Evolutionary conservation across 2,888 invertebrate genomes (phyloP), one percentile per base, ranked within the genome.

Genomic region (Drosophila paramelanica): DNA sequence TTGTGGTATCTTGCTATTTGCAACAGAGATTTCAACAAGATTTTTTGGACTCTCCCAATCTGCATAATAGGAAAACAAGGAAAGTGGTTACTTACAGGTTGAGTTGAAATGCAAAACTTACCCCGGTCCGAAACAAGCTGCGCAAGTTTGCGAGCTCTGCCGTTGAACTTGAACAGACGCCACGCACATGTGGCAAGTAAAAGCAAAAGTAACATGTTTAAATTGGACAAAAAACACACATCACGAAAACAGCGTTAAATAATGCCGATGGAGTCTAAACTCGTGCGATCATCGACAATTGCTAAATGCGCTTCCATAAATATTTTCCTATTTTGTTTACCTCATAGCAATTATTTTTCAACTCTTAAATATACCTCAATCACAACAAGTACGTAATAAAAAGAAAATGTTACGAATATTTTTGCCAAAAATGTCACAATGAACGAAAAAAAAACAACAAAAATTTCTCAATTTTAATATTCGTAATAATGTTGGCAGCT

Each of bases 131-230:
- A 59, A 41, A 72, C 56, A 52, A 42, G 67, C 52, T 20, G 23
- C 57, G 59, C 56, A 41, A 43, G 67, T 74, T 64, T 73, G 17
- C 58, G n/a, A 45, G 41, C 39, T 53, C 73, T 65, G 57, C 38
- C 56, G 65, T 72, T 79, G 80, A 86, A 89, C 89, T 89, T 89
- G 81, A 87, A 72, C 65, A 67, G 57, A 57, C 62, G 60, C 20
- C 39, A 52, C 52, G 14, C 45, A 59, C 46, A 20, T 36, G 17
- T 36, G 17, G 31, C 31, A 38, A 36, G 47, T 38, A 53, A 57
- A 55, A 60, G 38, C 66, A 46, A 31, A 42, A 50, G 14, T 38
- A 27, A n/a, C 20, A 51, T 27, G 7, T 1, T 7, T 27, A 38
- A 55, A 68, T 13, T 20, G 13, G 17, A 33, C 23, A 56, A 11